Conservation (phyloP, 2,888 invertebrate genomes). For the Byasa hedistus region DNA sequence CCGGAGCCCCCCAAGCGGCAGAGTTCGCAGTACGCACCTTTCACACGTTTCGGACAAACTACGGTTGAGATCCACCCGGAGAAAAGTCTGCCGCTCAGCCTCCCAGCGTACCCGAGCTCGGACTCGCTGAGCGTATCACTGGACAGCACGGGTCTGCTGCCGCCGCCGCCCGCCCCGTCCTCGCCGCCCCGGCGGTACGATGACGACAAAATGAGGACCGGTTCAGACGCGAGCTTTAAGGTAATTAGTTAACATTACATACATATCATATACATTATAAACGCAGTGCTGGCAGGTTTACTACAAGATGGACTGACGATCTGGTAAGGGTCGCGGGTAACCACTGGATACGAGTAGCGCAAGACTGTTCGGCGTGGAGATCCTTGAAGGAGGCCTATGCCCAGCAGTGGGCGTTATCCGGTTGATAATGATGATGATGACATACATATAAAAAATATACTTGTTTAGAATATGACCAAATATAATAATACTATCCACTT, state of each 20-base stretch:
- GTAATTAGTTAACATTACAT: conserved; percentile 59
- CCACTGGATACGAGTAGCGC: no score
- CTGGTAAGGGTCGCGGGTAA: no score
- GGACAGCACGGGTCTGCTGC: conserved; percentile 82
- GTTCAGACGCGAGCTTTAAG: conserved; percentile 91
- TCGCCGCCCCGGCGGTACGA: conserved; percentile 80
- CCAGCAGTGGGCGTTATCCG: no score
- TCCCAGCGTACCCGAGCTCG: conserved; percentile 83
- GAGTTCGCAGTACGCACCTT: conserved; percentile 77
- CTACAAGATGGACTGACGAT: no score
- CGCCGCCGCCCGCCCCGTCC: conserved; percentile 83
- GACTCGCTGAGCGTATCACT: conserved; percentile 82
- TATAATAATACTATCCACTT: no score
- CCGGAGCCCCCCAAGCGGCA: conserved; percentile 90
- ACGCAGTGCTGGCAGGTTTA: no score
- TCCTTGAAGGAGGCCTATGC: no score
- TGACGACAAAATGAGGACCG: conserved; percentile 81
- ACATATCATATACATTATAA: no score
- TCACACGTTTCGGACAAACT: conserved; percentile 77
- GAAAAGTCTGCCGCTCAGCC: conserved; percentile 80
- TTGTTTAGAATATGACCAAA: no score
- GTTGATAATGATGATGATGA: no score
- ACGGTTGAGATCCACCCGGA: conserved; percentile 81
- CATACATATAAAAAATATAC: no score
- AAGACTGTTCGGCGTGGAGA: no score